phyloP scores from a whole-genome alignment of 2,797 vertebrate species.

The Anableps anableps region DNA sequence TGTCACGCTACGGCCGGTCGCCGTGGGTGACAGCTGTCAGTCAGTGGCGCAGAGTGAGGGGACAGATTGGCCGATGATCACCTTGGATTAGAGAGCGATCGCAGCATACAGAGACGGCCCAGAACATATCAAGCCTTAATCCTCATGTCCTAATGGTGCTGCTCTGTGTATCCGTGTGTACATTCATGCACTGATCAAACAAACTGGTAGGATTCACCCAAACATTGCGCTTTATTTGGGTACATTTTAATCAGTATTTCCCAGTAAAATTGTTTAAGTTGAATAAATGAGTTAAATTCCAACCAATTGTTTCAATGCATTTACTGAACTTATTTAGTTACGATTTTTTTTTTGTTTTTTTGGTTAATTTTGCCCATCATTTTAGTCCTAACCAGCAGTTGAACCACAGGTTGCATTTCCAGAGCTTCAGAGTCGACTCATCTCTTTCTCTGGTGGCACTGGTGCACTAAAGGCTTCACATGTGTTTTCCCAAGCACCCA shows the following conservation, averaged over 20 bases:
- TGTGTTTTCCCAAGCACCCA: background rate
- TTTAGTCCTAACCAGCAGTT: background rate
- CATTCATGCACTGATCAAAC: background rate
- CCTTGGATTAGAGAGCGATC: slow-evolving; percentile 77
- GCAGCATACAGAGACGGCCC: slow-evolving; percentile 44
- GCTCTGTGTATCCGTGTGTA: slow-evolving; percentile 29
- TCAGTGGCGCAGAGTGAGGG: slow-evolving; percentile 72
- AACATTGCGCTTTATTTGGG: background rate
- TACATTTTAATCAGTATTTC: no score
- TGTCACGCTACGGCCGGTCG: slow-evolving; percentile 66
- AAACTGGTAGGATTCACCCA: background rate
- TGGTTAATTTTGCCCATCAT: background rate
- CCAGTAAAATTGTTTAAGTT: background rate
- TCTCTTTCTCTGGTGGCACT: background rate
- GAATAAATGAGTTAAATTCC: background rate
- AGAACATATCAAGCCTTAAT: slow-evolving; percentile 69
- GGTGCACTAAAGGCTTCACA: background rate
- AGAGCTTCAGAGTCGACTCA: background rate
- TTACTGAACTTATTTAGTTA: background rate
- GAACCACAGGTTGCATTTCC: background rate
- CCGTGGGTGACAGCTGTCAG: slow-evolving; percentile 79
- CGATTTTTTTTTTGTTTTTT: background rate
- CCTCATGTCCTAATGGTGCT: slow-evolving; percentile 51
- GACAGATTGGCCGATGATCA: slow-evolving; percentile 77
- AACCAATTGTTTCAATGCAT: background rate